Evolutionary conservation across 2,888 invertebrate genomes (phyloP), one percentile per base, ranked within the genome.

Genomic region (Xestia ashworthii): DNA sequence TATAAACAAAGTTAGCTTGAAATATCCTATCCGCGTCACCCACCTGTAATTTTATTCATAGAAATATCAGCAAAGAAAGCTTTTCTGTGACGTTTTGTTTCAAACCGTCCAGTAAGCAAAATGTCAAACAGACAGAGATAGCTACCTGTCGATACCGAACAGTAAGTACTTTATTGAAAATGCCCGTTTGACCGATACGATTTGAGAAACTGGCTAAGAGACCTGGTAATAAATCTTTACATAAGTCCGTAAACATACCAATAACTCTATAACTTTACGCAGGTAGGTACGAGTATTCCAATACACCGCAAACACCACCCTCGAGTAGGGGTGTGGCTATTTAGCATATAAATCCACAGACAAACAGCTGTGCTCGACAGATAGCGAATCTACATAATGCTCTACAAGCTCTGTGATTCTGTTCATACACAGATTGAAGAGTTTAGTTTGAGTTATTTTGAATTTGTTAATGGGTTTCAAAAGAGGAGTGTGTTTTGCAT

Each of bases 281-380:
- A 38, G 32, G 38, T 38, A 62, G 9, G 32, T 62, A n/a, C n/a
- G n/a, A n/a, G n/a, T n/a, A 38, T 16, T 32, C 32, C 58, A 58
- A 25, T 58, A 25, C 25, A 58, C 74, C 46, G 0, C 77, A 60
- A 66, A 53, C 58, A 19, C 38, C 25, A 12, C 65, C 25, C 14
- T 4, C 14, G 48, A 44, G 22, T 44, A 64, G 64, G 83, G 82
- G 69, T 65, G 58, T 60, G 62, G 64, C 41, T 70, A 41, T 55
- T 88, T 89, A 81, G 74, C 89, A 88, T 88, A 83, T 89, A 85
- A 82, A 87, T 85, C 68, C 68, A 68, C 46, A 53, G 78, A 77
- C 86, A 88, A 89, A 89, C 88, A 87, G 78, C 81, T 88, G 87
- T 38, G 50, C 14, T 64, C 74, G 80, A 76, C 88, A 87, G 87